Conservation (phyloP, 2,113 vertebrate genomes). For the Barbus barbus region DNA sequence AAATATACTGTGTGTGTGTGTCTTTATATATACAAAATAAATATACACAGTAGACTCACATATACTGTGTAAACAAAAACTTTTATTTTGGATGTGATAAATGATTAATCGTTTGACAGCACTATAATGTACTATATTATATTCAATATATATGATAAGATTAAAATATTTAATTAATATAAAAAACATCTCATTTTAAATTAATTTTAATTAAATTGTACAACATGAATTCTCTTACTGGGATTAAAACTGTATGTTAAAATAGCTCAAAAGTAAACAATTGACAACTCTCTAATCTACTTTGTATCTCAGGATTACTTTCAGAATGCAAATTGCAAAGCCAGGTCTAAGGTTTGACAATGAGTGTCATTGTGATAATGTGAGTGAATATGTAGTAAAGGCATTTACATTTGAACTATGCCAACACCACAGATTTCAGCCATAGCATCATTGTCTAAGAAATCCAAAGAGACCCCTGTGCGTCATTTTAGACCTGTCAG, state of each 20-base stretch:
- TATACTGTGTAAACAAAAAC: too few relatives aligned
- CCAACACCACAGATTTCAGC: background rate
- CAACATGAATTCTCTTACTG: background rate
- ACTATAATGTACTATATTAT: too few relatives aligned
- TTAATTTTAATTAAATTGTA: background rate
- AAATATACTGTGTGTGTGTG: too few relatives aligned
- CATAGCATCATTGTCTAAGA: conserved; percentile 5
- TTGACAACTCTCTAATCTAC: background rate
- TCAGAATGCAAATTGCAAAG: background rate
- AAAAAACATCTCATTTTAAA: background rate
- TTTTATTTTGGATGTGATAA: too few relatives aligned
- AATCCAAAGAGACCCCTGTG: conserved; percentile 29
- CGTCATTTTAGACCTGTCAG: conserved; percentile 5
- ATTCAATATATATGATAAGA: background rate
- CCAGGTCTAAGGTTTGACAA: background rate
- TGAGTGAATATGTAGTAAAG: conserved; percentile 34
- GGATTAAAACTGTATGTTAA: background rate
- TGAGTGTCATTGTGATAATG: conserved; percentile 28
- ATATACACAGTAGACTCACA: too few relatives aligned
- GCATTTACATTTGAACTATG: conserved; percentile 24
- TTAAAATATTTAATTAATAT: background rate
- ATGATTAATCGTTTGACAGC: too few relatives aligned
- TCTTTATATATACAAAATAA: too few relatives aligned
- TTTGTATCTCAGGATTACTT: background rate
- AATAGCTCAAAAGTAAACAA: background rate